These are phyloP conservation scores for Campylomormyrus numenius DNA, from an alignment of 2,113 vertebrate genomes.

Conservation along the genomic window DNA sequence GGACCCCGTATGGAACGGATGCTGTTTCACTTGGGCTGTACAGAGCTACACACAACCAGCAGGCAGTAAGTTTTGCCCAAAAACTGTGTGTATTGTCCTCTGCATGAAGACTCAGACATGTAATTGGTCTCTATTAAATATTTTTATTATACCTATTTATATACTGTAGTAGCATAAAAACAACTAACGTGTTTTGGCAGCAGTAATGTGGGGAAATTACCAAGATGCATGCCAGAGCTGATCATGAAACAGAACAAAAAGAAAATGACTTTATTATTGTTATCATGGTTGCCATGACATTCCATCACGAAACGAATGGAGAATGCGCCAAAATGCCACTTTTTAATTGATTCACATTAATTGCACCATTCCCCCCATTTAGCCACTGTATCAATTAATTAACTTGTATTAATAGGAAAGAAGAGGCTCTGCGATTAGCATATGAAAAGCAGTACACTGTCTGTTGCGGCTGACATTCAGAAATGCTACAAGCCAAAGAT, in stretches of 20 bases:
- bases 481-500: neutral
- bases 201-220: neutral
- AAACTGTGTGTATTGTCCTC: neutral
- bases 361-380: neutral
- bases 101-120: neutral
- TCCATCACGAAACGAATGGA: no score
- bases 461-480: neutral
- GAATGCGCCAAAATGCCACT: neutral
- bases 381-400: neutral
- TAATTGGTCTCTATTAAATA: neutral
- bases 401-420: neutral
- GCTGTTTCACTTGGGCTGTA: neutral
- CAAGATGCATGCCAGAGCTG: neutral
- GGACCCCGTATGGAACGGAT: neutral
- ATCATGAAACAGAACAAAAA: neutral
- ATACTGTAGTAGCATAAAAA: neutral
- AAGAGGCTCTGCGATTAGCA: neutral
- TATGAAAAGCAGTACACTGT: neutral
- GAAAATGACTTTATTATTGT: neutral
- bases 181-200: neutral
- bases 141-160: neutral
- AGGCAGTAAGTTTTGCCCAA: neutral
- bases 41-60: neutral
- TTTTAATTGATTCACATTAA: constrained; percentile 3
- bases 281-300: neutral